phyloP scores from a whole-genome alignment of 2,797 vertebrate species.

The Onychomys torridus region DNA sequence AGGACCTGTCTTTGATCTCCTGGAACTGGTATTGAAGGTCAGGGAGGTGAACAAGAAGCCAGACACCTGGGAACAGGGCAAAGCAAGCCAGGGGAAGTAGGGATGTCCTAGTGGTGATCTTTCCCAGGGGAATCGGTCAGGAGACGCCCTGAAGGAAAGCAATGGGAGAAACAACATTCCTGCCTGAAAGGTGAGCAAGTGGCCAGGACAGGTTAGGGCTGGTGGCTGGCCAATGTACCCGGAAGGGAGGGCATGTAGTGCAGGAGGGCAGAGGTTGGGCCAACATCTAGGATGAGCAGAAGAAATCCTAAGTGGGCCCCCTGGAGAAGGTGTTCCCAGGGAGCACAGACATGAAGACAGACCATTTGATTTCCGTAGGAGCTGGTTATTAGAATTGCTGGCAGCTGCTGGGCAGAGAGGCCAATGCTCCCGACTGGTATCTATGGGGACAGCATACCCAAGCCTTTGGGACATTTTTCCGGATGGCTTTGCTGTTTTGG shows the following conservation, averaged over 20 bases:
- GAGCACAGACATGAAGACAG: not conserved
- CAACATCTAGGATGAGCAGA: not conserved
- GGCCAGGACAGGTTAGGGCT: not conserved
- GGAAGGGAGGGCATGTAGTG: not conserved
- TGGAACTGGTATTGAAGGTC: not conserved
- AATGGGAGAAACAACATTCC: not conserved
- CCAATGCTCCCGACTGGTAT: not conserved
- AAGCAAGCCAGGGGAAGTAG: not conserved
- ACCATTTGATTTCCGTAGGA: not conserved
- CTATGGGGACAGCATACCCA: not conserved
- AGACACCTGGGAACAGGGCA: not conserved
- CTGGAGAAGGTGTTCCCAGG: not conserved
- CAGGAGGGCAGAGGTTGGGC: not conserved
- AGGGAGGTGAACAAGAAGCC: not conserved
- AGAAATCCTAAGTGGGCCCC: not conserved
- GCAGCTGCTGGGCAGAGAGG: not conserved
- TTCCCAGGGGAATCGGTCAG: too few relatives aligned
- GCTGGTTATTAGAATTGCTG: not conserved
- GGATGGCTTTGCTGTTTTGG: not conserved
- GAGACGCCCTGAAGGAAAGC: not conserved
- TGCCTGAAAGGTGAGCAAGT: rapidly evolving
- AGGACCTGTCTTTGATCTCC: not conserved
- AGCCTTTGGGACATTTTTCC: not conserved
- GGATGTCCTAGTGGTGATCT: not conserved
- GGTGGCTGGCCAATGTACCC: not conserved